These are phyloP conservation scores for Melanostigma gelatinosum DNA, from an alignment of 2,113 vertebrate species.

Conservation along the genomic window DNA sequence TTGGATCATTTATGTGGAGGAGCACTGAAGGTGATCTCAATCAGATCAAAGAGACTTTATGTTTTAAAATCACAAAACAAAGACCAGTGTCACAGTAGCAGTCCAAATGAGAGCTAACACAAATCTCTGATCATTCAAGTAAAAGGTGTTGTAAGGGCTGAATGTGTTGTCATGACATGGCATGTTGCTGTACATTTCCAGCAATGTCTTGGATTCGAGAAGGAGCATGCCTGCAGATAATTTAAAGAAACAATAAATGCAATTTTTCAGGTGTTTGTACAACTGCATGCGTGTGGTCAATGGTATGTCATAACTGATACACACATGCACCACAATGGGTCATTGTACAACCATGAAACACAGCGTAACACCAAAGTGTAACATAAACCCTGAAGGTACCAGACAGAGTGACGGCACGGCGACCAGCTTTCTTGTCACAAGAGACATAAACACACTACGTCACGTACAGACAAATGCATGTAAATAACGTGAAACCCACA, in stretches of 20 bases:
- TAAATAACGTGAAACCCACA: background rate
- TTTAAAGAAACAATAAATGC: background rate
- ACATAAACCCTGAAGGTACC: constrained; percentile 10
- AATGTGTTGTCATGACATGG: background rate
- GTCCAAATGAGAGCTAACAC: background rate
- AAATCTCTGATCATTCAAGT: background rate
- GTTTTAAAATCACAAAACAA: background rate
- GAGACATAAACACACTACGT: background rate
- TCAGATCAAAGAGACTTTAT: background rate
- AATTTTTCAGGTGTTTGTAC: background rate
- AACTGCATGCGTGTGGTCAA: background rate
- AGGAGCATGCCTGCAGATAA: background rate
- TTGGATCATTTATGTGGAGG: too few species aligned
- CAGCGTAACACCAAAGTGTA: constrained; percentile 5
- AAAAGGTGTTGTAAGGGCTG: background rate
- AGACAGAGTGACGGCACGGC: constrained; percentile 6
- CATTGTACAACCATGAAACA: constrained; percentile 12
- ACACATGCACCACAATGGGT: background rate
- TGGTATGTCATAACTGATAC: background rate
- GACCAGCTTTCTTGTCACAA: background rate
- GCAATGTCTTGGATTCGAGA: background rate
- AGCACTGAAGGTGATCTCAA: background rate
- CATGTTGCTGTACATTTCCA: background rate
- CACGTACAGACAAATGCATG: background rate
- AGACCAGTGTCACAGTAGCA: background rate